A percentile compares a stretch with the other conserved stretches of the same genome.
Evolutionary conservation across 2,797 vertebrate genomes (phyloP).

Genomic region (Cygnus olor): DNA sequence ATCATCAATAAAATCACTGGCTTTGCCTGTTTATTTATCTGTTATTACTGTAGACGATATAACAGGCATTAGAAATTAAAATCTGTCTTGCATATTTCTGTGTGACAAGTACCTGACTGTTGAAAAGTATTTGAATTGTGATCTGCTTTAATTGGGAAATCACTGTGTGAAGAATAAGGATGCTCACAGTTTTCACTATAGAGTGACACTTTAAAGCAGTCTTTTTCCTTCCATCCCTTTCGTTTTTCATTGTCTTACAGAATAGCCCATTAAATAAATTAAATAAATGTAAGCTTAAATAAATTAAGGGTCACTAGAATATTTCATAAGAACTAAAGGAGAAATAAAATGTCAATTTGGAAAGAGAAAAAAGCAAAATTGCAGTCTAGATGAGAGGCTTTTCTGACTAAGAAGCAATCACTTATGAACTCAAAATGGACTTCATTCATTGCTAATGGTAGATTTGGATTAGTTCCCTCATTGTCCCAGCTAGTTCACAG

Average conservation of each 20-base stretch:
- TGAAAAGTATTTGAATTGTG: conserved; percentile 8
- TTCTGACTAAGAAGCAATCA: not conserved
- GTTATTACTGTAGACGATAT: not conserved
- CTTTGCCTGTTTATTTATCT: conserved; percentile 13
- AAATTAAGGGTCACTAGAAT: conserved; percentile 23
- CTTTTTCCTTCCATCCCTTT: not conserved
- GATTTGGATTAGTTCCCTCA: not conserved
- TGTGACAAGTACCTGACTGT: not conserved
- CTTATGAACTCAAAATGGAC: not conserved
- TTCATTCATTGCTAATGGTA: not conserved
- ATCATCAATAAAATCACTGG: conserved; percentile 7
- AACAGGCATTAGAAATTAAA: conserved; percentile 34
- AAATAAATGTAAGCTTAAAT: conserved; percentile 17
- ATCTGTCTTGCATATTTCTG: conserved; percentile 23
- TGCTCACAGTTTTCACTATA: conserved; percentile 23
- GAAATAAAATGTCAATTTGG: conserved; percentile 29
- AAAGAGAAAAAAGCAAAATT: not conserved
- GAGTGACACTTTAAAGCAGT: not conserved
- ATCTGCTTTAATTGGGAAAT: not conserved
- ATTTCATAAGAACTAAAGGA: conserved; percentile 6
- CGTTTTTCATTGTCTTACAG: conserved; percentile 9
- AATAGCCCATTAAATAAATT: conserved; percentile 26
- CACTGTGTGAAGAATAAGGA: not conserved
- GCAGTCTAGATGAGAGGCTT: not conserved
- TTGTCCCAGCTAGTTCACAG: not conserved